These are phyloP conservation scores for Aphidoletes aphidimyza DNA, from an alignment of 2,888 invertebrate species.

Conservation along the genomic window DNA sequence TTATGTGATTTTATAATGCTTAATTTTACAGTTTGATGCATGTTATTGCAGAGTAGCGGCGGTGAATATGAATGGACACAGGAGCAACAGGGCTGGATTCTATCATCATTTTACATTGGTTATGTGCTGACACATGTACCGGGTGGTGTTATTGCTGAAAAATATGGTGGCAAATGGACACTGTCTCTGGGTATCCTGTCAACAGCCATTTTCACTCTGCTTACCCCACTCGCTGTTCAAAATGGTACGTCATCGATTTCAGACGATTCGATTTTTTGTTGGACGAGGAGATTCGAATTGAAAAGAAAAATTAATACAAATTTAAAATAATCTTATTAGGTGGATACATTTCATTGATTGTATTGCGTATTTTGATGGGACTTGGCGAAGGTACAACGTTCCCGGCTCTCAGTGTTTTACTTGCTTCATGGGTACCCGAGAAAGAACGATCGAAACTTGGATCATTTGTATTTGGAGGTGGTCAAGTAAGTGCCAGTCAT, in stretches of 20 bases:
- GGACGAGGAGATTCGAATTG: too few species aligned
- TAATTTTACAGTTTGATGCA: too few species aligned
- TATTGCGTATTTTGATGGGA: conserved; percentile 81
- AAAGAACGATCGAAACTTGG: conserved; percentile 82
- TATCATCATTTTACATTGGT: conserved; percentile 87
- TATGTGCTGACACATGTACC: conserved; percentile 86
- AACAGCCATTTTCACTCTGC: conserved; percentile 82
- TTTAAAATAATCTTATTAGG: conserved; percentile 60
- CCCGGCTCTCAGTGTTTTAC: conserved; percentile 83
- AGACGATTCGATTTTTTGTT: not conserved
- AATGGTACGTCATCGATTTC: not conserved
- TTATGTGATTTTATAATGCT: too few species aligned
- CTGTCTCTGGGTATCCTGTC: conserved; percentile 83
- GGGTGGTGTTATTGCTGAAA: conserved; percentile 82
- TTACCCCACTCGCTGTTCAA: conserved; percentile 80
- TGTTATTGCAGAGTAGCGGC: not conserved
- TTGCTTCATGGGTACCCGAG: conserved; percentile 84
- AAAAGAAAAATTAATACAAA: too few species aligned
- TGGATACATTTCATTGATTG: conserved; percentile 68
- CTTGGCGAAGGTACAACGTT: conserved; percentile 87
- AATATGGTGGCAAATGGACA: conserved; percentile 86
- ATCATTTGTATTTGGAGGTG: conserved; percentile 82
- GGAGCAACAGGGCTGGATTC: conserved; percentile 78
- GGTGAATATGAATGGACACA: conserved; percentile 74
- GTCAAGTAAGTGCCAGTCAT: conserved; percentile 70